Base-by-base conservation (phyloP, 2,888 invertebrate species). In the Teleiodes luculella region DNA sequence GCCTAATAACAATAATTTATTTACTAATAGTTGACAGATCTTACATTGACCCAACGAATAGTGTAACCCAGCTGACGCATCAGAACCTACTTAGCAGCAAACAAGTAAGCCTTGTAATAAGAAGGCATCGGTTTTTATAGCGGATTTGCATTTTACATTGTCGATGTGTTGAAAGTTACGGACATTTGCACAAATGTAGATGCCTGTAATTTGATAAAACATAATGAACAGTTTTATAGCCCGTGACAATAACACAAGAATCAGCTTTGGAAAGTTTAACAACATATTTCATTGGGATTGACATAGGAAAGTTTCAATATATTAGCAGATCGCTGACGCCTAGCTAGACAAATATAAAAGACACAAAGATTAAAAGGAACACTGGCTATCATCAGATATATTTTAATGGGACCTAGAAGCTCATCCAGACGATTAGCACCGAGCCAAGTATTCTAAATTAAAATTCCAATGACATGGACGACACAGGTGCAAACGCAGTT, bases 401-500 rank as follows among this genome's bases (percentile, higher is more conserved):
- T 28, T 43, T 43, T 24, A 43, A 43, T 43, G 43, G 43, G 43
- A 5, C 13, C 20, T 43, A 43, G 43, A 24, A 20, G 43, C 28
- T 43, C 24, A 20, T 20, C 20, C 13, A 11, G 11, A 24, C 43
- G 43, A 28, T 43, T 43, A 43, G 20, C 13, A 28, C 13, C 20
- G 43, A 13, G 43, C 43, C 28, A 43, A 43, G 43, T 13, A 43
- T 43, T 43, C 43, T 43, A 28, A 43, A 43, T 43, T 43, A 43
- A 43, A 43, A 43, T 43, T 43, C 43, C 28, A 20, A 43, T 43
- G 43, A 43, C 28, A 20, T 24, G 13, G 24, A 24, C 43, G 20
- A n/a, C 43, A 43, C 43, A 43, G 43, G 43, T 43, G 43, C 43
- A 43, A 13, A 24, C 28, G 43, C 20, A 7, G 8, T 28, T 0